Conservation (phyloP, 23 tunicate species). For the Oikopleura vanhoeffeni region DNA sequence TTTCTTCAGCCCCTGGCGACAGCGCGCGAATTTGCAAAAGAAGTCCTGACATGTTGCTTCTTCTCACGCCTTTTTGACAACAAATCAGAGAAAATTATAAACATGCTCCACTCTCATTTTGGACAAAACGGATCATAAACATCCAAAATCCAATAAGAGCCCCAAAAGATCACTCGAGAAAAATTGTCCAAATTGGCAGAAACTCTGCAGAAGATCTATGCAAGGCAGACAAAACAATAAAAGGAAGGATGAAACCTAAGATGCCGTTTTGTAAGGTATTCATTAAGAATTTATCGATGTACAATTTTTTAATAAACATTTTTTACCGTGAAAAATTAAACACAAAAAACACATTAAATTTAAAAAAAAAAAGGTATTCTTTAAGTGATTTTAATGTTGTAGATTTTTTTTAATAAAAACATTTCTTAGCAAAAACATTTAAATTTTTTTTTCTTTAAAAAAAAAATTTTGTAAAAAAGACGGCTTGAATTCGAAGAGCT, state of each 20-base stretch:
- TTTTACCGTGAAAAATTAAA: too few relatives aligned
- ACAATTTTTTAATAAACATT: too few relatives aligned
- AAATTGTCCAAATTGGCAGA: not conserved
- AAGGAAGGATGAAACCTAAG: not conserved
- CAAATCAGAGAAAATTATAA: not conserved
- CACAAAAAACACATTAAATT: too few relatives aligned
- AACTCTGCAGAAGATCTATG: not conserved
- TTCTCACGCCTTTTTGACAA: not conserved
- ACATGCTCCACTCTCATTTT: not conserved
- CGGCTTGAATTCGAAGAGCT: too few relatives aligned
- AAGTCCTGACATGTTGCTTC: not conserved
- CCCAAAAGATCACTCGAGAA: not conserved
- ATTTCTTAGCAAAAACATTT: too few relatives aligned
- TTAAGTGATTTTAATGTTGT: too few relatives aligned
- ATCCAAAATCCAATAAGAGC: not conserved
- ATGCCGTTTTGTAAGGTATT: not conserved
- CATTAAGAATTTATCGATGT: too few relatives aligned
- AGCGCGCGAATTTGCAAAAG: not conserved
- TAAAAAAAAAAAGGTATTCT: too few relatives aligned
- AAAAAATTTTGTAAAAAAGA: too few relatives aligned
- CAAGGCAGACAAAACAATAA: not conserved
- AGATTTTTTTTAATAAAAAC: too few relatives aligned
- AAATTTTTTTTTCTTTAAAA: too few relatives aligned
- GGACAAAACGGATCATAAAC: too few relatives aligned
- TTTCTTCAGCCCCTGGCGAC: not conserved